phyloP scores from a whole-genome alignment of 2,888 invertebrate species.

The Auanema freiburgensis region DNA sequence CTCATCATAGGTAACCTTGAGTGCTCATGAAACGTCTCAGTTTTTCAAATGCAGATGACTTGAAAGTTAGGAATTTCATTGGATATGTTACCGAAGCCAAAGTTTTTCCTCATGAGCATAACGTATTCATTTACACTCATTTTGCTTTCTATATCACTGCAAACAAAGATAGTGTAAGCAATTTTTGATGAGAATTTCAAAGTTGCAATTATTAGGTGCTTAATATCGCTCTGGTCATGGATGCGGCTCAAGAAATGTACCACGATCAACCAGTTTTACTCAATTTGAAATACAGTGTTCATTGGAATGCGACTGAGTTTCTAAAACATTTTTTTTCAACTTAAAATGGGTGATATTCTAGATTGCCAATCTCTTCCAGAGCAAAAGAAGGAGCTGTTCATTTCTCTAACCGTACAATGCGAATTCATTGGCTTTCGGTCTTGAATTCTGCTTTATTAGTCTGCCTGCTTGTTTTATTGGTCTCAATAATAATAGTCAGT shows the following conservation, averaged over 20 bases:
- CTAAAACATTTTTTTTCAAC: background rate
- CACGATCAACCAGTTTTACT: slow-evolving; percentile 59
- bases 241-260: slow-evolving; percentile 58
- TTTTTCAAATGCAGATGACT: slow-evolving; percentile 65
- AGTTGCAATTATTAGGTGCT: slow-evolving; percentile 63
- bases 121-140: slow-evolving; percentile 68
- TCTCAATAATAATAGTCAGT: slow-evolving; percentile 68
- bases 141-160: slow-evolving; percentile 68
- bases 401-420: slow-evolving; percentile 68
- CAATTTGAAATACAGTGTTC: slow-evolving; percentile 68
- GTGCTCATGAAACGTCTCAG: background rate
- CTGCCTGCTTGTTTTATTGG: slow-evolving; percentile 68
- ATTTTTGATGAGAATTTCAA: slow-evolving; percentile 65
- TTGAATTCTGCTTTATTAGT: slow-evolving; percentile 69
- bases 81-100: slow-evolving; percentile 68
- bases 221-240: slow-evolving; percentile 65
- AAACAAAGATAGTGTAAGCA: slow-evolving; percentile 66
- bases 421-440: slow-evolving; percentile 70
- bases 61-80: slow-evolving; percentile 68
- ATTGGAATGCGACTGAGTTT: slow-evolving; percentile 67
- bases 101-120: slow-evolving; percentile 69
- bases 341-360: background rate
- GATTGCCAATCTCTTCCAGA: slow-evolving; percentile 24
- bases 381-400: slow-evolving; percentile 65
- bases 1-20: slow-evolving; percentile 66